These are phyloP conservation scores for Colletes latitarsis DNA, from an alignment of 1,140 invertebrate genomes.

Conservation along the genomic window DNA sequence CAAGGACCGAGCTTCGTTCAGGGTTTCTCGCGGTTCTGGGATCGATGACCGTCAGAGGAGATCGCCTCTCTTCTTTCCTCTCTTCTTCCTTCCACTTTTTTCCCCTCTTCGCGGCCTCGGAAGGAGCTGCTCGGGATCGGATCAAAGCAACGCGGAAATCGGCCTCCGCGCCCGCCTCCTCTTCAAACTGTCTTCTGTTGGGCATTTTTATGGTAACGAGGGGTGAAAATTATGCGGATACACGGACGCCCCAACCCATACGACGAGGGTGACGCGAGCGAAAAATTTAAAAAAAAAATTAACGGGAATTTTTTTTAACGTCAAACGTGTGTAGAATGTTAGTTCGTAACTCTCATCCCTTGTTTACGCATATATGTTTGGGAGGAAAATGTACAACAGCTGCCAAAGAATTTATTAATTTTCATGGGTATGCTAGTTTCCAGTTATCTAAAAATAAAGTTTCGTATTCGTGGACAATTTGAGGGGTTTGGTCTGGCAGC, in stretches of 20 bases:
- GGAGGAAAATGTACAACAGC: no score
- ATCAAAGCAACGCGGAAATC: slow-evolving; percentile 38
- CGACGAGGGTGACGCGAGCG: no score
- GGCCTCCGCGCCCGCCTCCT: not conserved
- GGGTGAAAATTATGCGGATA: not conserved
- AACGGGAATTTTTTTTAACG: no score
- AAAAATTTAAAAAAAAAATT: not conserved
- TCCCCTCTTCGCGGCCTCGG: not conserved
- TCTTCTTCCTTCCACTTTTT: not conserved
- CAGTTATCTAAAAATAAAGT: no score
- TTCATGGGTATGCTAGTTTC: no score
- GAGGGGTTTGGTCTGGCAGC: no score
- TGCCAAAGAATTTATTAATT: no score
- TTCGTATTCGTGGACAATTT: no score
- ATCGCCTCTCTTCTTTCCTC: slow-evolving; percentile 8
- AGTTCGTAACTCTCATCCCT: no score
- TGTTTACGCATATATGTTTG: no score
- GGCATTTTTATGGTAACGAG: not conserved
- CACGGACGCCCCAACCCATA: not conserved
- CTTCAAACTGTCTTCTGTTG: not conserved
- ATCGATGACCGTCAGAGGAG: slow-evolving; percentile 61
- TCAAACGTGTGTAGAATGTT: no score
- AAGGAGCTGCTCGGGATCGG: slow-evolving; percentile 6
- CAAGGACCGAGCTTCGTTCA: slow-evolving; percentile 57
- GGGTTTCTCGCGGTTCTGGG: slow-evolving; percentile 51